phyloP scores from a whole-genome alignment of 2,888 invertebrate genomes.

The Habrosyne pyritoides region DNA sequence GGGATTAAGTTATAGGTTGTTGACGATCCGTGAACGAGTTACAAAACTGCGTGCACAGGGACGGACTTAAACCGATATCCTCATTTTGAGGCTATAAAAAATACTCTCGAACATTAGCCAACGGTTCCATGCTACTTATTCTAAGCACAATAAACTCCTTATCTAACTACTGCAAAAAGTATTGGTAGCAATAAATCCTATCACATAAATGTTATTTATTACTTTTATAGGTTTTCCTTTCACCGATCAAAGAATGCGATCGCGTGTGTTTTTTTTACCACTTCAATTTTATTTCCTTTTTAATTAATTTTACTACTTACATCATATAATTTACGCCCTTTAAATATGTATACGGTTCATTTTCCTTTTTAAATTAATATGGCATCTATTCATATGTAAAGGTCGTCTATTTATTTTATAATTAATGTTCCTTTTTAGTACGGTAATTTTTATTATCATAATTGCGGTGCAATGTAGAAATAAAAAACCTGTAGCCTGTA shows the following conservation, averaged over 20 bases:
- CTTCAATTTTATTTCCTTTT: constrained; percentile 17
- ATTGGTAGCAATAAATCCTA: background rate
- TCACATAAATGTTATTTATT: constrained; percentile 17
- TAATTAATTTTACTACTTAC: constrained; percentile 20
- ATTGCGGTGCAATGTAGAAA: background rate
- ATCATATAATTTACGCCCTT: background rate
- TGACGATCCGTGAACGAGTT: constrained; percentile 66
- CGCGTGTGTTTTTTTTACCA: constrained; percentile 33
- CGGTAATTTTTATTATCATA: background rate
- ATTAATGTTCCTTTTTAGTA: background rate
- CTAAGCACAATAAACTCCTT: background rate
- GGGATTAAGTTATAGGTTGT: constrained; percentile 66
- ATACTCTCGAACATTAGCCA: background rate
- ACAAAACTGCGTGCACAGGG: constrained; percentile 50
- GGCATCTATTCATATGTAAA: background rate
- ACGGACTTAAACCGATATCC: constrained; percentile 41
- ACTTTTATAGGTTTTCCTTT: constrained; percentile 27
- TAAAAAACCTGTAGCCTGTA: background rate
- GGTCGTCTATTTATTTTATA: background rate
- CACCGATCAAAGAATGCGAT: constrained; percentile 43
- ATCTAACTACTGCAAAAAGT: background rate
- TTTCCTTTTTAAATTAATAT: background rate
- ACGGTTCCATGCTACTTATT: background rate
- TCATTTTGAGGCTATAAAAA: background rate
- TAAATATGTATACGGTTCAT: background rate